Evolutionary conservation across 2,888 invertebrate species (phyloP).

Genomic region (Rhimphoctona megacephalus): DNA sequence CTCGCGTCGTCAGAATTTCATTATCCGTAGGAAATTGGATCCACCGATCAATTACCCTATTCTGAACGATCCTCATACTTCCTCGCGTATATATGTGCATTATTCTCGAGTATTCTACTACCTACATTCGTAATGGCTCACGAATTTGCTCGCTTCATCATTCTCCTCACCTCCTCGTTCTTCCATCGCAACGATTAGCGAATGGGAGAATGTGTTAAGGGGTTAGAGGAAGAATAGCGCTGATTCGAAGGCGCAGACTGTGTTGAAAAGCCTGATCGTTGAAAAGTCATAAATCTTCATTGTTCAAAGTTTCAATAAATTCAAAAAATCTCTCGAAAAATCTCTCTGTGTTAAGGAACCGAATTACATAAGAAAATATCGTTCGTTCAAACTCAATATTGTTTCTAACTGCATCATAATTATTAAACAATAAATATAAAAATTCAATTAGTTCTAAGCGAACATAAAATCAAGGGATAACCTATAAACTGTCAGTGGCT

Average conservation of each 20-base stretch:
- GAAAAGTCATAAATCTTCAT: not conserved
- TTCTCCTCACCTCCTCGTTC: constrained; percentile 19
- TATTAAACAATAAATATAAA: not conserved
- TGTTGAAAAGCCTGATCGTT: not conserved
- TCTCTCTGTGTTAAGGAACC: no score
- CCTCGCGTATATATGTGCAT: not conserved
- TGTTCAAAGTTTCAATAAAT: not conserved
- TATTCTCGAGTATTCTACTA: constrained; percentile 16
- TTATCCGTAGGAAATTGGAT: constrained; percentile 78
- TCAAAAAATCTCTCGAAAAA: not conserved
- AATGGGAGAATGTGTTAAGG: constrained; percentile 20
- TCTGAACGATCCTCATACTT: constrained; percentile 64
- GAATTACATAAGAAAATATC: not conserved
- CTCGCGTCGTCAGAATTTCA: constrained; percentile 75
- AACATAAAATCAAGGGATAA: not conserved
- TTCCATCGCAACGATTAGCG: constrained; percentile 38
- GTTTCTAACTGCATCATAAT: no score
- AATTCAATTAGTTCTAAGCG: constrained; percentile 3
- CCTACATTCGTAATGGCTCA: constrained; percentile 29
- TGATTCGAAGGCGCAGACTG: not conserved
- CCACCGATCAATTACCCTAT: constrained; percentile 78
- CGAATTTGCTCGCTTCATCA: constrained; percentile 45
- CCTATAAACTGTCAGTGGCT: not conserved
- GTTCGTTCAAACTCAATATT: not conserved
- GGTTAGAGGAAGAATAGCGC: not conserved